Evolutionary conservation across 2,888 invertebrate genomes (phyloP), one percentile per base, ranked within the genome.

Genomic region (Acleris cristana): DNA sequence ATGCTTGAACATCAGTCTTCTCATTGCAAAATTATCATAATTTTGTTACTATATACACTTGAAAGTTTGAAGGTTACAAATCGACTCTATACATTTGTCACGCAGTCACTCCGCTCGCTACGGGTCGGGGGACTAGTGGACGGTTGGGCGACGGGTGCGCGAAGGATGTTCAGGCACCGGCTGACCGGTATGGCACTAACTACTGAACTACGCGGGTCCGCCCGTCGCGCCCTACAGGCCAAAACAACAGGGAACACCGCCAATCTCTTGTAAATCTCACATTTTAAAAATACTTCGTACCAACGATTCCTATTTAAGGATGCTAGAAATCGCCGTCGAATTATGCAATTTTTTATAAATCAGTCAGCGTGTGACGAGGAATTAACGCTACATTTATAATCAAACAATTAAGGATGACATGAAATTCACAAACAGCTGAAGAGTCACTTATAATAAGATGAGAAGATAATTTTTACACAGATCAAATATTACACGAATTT

Each of bases 1-100:
- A 87, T 82, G 86, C 88, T 83, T 85, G 89, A 89, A 88, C 90
- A 86, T 92, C 92, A 92, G 92, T 92, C 92, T 92, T 92, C 89
- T 92, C 90, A 86, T 90, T 90, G 89, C 90, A 84, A 89, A 90
- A 90, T 91, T 89, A 89, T 87, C 82, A 86, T 89, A 88, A 87
- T 84, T 77, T 82, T 79, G 77, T 79, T 79, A 78, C 79, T 76
- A 45, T 73, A 72, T 70, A 71, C 65, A 57, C 59, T 71, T 66
- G 72, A 76, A 71, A 74, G 74, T 78, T 79, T 74, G 75, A 79
- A 40, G 77, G 40, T 40, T 40, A 40, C 40, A 40, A 40, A 40
- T 40, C 40, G 40, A 40, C 40, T 40, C 40, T 40, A 40, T 40
- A 40, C 40, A 75, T 77, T 72, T n/a, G 16, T 18, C 18, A 48